Conservation (phyloP, 2,888 invertebrate species). For the Aleiodes alternator region DNA sequence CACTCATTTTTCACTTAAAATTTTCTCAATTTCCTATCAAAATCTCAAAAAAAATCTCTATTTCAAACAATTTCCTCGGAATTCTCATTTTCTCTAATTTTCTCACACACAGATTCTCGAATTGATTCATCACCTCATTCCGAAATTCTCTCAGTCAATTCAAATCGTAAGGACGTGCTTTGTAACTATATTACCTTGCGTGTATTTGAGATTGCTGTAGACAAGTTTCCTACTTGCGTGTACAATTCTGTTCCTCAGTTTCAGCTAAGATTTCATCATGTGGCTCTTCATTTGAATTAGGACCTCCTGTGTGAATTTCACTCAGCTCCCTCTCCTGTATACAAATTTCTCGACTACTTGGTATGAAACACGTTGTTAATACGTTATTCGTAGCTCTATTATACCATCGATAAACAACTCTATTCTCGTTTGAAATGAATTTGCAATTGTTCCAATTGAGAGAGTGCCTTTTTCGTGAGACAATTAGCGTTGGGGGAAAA, state of each 20-base stretch:
- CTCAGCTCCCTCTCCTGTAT: slow-evolving; percentile 11
- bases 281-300: slow-evolving; percentile 29
- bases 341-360: background rate
- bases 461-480: slow-evolving; percentile 4
- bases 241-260: slow-evolving; percentile 2
- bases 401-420: background rate
- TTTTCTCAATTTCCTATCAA: no score
- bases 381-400: background rate
- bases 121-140: slow-evolving; percentile 14
- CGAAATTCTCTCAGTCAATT: slow-evolving; percentile 21
- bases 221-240: slow-evolving; percentile 28
- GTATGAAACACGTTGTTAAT: background rate
- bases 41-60: no score
- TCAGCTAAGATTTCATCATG: slow-evolving; percentile 24
- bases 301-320: slow-evolving; percentile 9
- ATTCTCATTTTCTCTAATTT: no score
- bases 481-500: background rate
- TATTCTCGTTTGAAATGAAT: slow-evolving; percentile 3
- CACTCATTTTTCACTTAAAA: no score
- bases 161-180: slow-evolving; percentile 11
- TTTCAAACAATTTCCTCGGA: no score
- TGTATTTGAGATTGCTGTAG: slow-evolving; percentile 18
- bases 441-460: slow-evolving; percentile 13
- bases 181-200: slow-evolving; percentile 26
- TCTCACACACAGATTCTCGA: background rate